Evolutionary conservation across 2,888 invertebrate genomes (phyloP).

Genomic region (Pseudeuparius sepicola): DNA sequence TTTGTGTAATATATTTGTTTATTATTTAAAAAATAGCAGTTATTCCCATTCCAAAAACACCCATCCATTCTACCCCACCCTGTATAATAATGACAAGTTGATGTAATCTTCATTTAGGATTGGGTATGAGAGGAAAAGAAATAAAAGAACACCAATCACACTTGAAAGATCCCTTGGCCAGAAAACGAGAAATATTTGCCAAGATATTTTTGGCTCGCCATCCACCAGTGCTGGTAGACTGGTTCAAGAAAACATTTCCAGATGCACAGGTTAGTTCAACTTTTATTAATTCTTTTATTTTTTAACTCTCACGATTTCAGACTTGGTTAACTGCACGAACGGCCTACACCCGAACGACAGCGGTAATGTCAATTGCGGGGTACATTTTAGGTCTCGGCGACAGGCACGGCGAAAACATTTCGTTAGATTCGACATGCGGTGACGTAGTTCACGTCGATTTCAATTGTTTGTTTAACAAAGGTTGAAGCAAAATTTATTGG

Average conservation of each 20-base stretch:
- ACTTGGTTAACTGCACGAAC: constrained; percentile 82
- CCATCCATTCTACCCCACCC: too few species aligned
- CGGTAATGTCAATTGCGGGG: constrained; percentile 97
- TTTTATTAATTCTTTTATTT: constrained; percentile 9
- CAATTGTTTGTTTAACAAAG: constrained; percentile 93
- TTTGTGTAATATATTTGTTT: too few species aligned
- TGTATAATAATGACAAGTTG: constrained; percentile 1
- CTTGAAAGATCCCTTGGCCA: constrained; percentile 51
- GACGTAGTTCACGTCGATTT: constrained; percentile 97
- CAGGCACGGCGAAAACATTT: constrained; percentile 91
- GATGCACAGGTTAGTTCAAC: constrained; percentile 51
- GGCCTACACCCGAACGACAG: constrained; percentile 83
- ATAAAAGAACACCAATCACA: constrained; percentile 53
- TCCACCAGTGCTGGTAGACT: constrained; percentile 84
- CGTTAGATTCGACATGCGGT: constrained; percentile 85
- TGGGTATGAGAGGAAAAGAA: constrained; percentile 48
- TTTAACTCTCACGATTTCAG: constrained; percentile 25
- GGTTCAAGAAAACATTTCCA: constrained; percentile 83
- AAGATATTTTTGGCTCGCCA: constrained; percentile 56
- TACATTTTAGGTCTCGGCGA: constrained; percentile 88
- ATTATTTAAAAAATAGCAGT: too few species aligned
- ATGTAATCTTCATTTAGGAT: too few species aligned
- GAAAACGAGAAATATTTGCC: constrained; percentile 54
- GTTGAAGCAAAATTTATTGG: constrained; percentile 36
- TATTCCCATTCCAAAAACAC: too few species aligned